phyloP scores from a whole-genome alignment of 2,797 vertebrate genomes.

The Tenualosa thibaudeaui region DNA sequence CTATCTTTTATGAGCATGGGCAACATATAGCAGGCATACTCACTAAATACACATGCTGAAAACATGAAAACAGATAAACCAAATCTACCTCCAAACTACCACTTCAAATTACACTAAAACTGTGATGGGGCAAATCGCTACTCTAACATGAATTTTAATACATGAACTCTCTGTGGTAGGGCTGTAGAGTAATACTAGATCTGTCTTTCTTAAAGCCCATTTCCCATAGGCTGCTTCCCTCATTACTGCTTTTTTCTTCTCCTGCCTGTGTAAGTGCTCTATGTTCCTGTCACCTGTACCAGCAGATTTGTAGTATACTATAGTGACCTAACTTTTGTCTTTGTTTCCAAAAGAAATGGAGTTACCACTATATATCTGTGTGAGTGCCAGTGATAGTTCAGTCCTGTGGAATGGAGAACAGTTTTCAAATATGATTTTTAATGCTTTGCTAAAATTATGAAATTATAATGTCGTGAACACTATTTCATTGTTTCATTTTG shows the following conservation, averaged over 20 bases:
- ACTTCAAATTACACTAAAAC: not conserved
- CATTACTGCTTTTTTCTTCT: not conserved
- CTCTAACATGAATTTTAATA: not conserved
- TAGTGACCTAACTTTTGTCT: conserved; percentile 29
- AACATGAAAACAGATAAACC: not conserved
- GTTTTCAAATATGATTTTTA: too few relatives aligned
- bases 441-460: not conserved
- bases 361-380: not conserved
- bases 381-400: not conserved
- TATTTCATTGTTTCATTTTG: too few relatives aligned
- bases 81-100: not conserved
- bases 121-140: not conserved
- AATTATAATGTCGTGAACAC: not conserved
- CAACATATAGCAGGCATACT: not conserved
- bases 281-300: not conserved
- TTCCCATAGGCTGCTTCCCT: not conserved
- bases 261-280: not conserved
- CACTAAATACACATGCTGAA: not conserved
- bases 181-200: not conserved
- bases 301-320: conserved; percentile 19
- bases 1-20: not conserved
- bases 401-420: too few relatives aligned
- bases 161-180: not conserved
- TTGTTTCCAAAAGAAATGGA: conserved; percentile 35
- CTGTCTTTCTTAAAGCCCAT: not conserved